Conservation (phyloP, 2,797 vertebrate species). For the Decapterus maruadsi region DNA sequence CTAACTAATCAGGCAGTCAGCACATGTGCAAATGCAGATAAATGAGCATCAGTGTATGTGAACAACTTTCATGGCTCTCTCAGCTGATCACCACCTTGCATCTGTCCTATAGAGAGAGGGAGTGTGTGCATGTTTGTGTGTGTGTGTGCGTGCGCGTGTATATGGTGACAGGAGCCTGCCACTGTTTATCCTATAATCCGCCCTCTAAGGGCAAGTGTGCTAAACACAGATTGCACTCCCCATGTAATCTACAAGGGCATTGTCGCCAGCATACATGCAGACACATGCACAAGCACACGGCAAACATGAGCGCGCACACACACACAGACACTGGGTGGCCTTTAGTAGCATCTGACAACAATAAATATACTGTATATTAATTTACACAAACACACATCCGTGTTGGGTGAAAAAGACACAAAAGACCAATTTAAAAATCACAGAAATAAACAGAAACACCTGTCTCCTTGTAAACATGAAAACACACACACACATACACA, state of each 20-base stretch:
- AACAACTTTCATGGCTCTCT: constrained; percentile 46
- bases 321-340: constrained; percentile 26
- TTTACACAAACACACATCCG: constrained; percentile 4
- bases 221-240: constrained; percentile 80
- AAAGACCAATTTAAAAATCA: neutral
- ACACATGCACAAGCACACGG: constrained; percentile 43
- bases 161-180: constrained; percentile 61
- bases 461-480: constrained; percentile 16
- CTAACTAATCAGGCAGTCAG: constrained; percentile 73
- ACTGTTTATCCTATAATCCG: constrained; percentile 82
- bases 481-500: constrained; percentile 20
- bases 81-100: constrained; percentile 59
- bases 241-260: constrained; percentile 84
- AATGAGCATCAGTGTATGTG: constrained; percentile 55
- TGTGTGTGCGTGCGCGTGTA: constrained; percentile 25
- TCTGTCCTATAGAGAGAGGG: constrained; percentile 48
- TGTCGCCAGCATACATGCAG: constrained; percentile 56
- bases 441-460: constrained; percentile 6
- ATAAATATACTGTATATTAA: constrained; percentile 20
- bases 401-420: neutral
- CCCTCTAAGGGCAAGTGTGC: constrained; percentile 80
- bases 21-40: constrained; percentile 78
- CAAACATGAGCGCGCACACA: constrained; percentile 10
- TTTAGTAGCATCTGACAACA: constrained; percentile 23
- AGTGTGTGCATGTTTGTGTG: constrained; percentile 22